These are phyloP conservation scores for Thamnaconus septentrionalis DNA, from an alignment of 2,113 vertebrate species.

Conservation along the genomic window DNA sequence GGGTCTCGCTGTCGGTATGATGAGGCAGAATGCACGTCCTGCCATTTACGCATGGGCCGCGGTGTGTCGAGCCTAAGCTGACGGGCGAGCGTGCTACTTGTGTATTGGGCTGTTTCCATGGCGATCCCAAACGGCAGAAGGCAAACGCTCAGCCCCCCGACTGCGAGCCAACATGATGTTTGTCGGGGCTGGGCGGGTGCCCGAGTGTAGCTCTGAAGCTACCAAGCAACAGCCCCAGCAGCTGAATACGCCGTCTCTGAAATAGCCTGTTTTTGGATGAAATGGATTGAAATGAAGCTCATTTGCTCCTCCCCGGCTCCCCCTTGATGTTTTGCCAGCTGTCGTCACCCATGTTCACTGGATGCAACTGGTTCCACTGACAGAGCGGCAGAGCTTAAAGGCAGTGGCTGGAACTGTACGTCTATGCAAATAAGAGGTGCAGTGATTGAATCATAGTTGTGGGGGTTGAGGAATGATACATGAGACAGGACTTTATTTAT, in stretches of 20 bases:
- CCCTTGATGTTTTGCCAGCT: not conserved
- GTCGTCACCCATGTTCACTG: not conserved
- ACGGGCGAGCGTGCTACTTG: conserved; percentile 57
- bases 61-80: conserved; percentile 32
- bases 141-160: conserved; percentile 56
- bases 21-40: not conserved
- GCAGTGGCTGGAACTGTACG: conserved; percentile 5
- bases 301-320: no score
- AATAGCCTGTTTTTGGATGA: no score
- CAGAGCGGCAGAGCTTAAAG: conserved; percentile 1
- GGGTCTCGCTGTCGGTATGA: not conserved
- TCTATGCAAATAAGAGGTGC: conserved; percentile 15
- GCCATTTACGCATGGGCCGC: conserved; percentile 24
- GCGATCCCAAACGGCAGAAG: conserved; percentile 69
- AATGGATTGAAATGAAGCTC: no score
- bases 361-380: conserved; percentile 6
- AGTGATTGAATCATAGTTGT: conserved; percentile 13
- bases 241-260: no score
- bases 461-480: conserved; percentile 2
- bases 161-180: conserved; percentile 59
- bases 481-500: not conserved
- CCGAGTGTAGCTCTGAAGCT: no score
- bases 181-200: conserved; percentile 10
- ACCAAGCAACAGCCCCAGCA: no score
- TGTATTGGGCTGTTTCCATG: conserved; percentile 76